Evolutionary conservation across 1,140 invertebrate species (phyloP).

Genomic region (Pogonus chalceus): DNA sequence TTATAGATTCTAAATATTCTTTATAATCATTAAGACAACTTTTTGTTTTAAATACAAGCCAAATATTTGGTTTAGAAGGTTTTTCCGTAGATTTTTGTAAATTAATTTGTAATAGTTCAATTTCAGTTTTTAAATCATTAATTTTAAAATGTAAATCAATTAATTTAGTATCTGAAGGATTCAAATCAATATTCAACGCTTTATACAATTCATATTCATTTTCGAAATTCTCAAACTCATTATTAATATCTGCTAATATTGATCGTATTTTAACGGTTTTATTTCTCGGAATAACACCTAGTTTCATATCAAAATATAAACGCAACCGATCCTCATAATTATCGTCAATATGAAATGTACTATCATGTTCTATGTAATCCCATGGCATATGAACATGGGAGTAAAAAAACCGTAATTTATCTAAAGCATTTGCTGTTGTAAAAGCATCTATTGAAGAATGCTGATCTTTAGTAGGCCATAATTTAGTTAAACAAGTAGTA

Average conservation of each 20-base stretch:
- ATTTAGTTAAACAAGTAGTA: conserved; percentile 42
- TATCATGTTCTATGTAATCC: conserved; percentile 49
- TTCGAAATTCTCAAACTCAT: too few relatives aligned
- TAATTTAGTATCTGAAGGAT: too few relatives aligned
- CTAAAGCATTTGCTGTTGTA: conserved; percentile 39
- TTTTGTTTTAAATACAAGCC: conserved; percentile 43
- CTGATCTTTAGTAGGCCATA: conserved; percentile 47
- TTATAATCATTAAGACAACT: conserved; percentile 38
- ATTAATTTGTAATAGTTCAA: conserved; percentile 40
- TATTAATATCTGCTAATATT: too few relatives aligned
- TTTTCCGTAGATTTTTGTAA: conserved; percentile 35
- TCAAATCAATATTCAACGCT: too few relatives aligned
- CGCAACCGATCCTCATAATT: conserved; percentile 46
- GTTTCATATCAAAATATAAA: conserved; percentile 49
- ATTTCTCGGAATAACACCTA: conserved; percentile 36
- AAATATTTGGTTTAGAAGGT: conserved; percentile 26
- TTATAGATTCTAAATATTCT: conserved; percentile 33
- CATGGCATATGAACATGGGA: conserved; percentile 52
- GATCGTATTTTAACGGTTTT: conserved; percentile 43
- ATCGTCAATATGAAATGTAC: conserved; percentile 41
- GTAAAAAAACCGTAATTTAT: conserved; percentile 49
- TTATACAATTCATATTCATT: too few relatives aligned
- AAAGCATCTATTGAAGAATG: conserved; percentile 36
- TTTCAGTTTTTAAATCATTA: too few relatives aligned
- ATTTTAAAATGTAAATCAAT: too few relatives aligned